Evolutionary conservation across 2,113 vertebrate genomes (phyloP), one percentile per base, ranked within the genome.

Genomic region (Amblyopsis rosae): DNA sequence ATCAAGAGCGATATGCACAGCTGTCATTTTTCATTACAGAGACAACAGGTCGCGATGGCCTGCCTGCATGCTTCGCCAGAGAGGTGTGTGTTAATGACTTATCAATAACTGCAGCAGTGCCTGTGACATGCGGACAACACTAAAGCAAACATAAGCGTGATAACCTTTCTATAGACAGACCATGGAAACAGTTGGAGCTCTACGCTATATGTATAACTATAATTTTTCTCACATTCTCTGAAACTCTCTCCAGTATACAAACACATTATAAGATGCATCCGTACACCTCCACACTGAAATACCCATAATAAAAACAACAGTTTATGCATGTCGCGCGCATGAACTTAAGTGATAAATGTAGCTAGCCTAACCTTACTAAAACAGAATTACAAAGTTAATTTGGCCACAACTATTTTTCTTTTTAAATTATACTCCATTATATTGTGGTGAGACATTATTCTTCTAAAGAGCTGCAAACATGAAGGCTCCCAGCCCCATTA

Each of bases 1-100:
- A 92, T 92, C 91, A 92, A 78, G 56, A 66, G 50, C 5, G 55
- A 79, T 56, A 75, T 57, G 76, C 66, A 0, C 32, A 57, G 41
- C 67, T 86, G 86, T 90, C 86, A 77, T 88, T 88, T 90, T 84
- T 89, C 88, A 91, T 86, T 83, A 82, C 53, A 56, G 57, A 79
- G 84, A 91, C 89, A 90, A 89, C 90, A 89, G 85, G 73, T 88
- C 73, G 80, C 50, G 72, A 80, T 71, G 70, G 66, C 73, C 84
- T 81, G 82, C 75, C 79, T 81, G 82, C 75, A 77, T 33, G 55
- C 77, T 77, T 67, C 71, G 74, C 77, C 59, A 75, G 63, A 81
- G 76, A 85, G 83, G 86, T 73, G 62, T 76, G 64, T 74, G 81
- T 84, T 89, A 87, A 91, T 84, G 78, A 80, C 80, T 73, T 83